These are phyloP conservation scores for Gymnopithys bicolor DNA, from an alignment of 2,797 vertebrate species.

Conservation along the genomic window DNA sequence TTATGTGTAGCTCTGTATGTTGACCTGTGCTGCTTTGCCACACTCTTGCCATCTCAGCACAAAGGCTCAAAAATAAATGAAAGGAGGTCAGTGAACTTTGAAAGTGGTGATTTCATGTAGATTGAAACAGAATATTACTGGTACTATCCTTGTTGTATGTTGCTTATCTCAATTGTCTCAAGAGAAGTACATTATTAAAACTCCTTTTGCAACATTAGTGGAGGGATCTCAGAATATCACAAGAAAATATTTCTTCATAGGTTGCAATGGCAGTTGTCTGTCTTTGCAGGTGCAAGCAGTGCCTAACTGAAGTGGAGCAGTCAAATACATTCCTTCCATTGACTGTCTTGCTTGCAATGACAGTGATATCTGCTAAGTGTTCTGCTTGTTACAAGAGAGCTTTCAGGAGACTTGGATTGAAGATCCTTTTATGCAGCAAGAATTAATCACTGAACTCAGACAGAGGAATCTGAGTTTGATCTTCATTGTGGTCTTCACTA, in stretches of 20 bases:
- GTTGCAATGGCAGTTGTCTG: background rate
- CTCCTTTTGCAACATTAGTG: background rate
- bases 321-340: background rate
- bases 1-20: background rate
- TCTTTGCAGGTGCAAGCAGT: background rate
- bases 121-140: background rate
- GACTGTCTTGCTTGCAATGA: background rate
- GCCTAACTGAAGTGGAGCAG: background rate
- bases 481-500: background rate
- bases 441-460: background rate
- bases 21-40: background rate
- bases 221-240: fast-evolving
- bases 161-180: background rate
- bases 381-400: background rate
- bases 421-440: background rate
- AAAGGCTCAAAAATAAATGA: background rate
- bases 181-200: background rate
- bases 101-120: background rate
- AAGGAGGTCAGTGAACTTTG: background rate
- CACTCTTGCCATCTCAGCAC: background rate
- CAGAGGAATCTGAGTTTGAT: background rate
- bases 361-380: background rate
- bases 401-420: background rate
- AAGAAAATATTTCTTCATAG: background rate
- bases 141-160: background rate